Evolutionary conservation across 2,113 vertebrate species (phyloP), one percentile per base, ranked within the genome.

Genomic region (Sinocyclocheilus maitianheensis): DNA sequence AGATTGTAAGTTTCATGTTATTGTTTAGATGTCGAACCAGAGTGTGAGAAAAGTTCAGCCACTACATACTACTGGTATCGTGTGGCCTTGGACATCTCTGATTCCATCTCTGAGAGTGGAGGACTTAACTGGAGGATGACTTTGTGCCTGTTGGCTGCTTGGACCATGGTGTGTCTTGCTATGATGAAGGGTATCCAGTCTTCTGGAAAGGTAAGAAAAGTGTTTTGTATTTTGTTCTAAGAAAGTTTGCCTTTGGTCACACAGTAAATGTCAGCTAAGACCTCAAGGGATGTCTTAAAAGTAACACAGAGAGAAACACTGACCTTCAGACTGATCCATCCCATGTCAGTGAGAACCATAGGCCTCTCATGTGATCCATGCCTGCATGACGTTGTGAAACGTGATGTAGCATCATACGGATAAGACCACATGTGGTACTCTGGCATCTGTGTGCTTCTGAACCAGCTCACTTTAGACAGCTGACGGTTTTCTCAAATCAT

Each of bases 131-230:
- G 97, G 98, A 99, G 94, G 94, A 99, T 99, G 97, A 97, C 96
- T 0, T 0, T 97, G 90, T 97, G 97, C 89, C 93, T 99, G 88
- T 92, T 99, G 91, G 93, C 89, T 51, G 97, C 98, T 81, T 99
- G 98, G 98, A 88, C 95, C 46, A 94, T 99, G 93, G 98, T 99
- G 30, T 98, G 98, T 90, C 95, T 99, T 34, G 97, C 97, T 89
- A 99, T 99, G 98, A 99, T 99, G 91, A 99, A 97, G 94, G 98
- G 98, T 79, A 99, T 99, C 91, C 97, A 99, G 92, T 99, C 98
- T 63, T 99, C 98, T 83, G 98, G 97, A 88, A 99, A 99, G 95
- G 98, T 99, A 90, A 94, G 92, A 2, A 18, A 4, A 4, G 26
- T 20, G 40, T 63, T 55, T 77, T 77, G 24, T 55, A 53, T 55